phyloP scores from a whole-genome alignment of 2,888 invertebrate species.

The Gastrophysa polygoni region DNA sequence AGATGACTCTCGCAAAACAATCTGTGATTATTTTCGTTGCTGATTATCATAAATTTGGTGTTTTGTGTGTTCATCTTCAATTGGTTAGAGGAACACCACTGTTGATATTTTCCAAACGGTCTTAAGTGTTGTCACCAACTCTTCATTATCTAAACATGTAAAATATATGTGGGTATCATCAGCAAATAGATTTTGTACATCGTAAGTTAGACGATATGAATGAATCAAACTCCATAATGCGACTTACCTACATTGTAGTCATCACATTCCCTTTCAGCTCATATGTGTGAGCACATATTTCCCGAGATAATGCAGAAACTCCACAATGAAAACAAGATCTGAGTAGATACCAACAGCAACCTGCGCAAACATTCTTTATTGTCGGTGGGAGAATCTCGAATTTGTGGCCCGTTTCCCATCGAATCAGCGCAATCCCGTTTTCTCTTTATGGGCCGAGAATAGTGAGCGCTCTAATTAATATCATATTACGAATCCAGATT shows the following conservation, averaged over 20 bases:
- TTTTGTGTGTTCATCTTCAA: too few species aligned
- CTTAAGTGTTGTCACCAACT: too few species aligned
- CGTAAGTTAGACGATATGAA: too few species aligned
- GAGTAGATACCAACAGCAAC: neutral
- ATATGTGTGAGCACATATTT: neutral
- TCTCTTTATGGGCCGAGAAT: constrained; percentile 25
- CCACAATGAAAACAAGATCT: neutral
- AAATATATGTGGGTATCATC: too few species aligned
- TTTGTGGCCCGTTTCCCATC: constrained; percentile 14
- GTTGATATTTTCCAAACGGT: too few species aligned
- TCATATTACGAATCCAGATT: constrained; percentile 31
- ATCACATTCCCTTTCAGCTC: neutral
- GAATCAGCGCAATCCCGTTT: constrained; percentile 23
- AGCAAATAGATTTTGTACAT: too few species aligned
- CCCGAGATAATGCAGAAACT: neutral
- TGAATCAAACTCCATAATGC: neutral
- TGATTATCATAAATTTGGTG: too few species aligned
- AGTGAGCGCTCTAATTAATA: constrained; percentile 27
- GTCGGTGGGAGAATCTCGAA: constrained; percentile 2
- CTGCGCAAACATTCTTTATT: constrained; percentile 1
- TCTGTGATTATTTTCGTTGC: too few species aligned
- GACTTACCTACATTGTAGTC: neutral
- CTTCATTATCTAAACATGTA: too few species aligned
- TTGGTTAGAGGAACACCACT: too few species aligned
- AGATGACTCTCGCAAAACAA: too few species aligned